Base-by-base conservation (phyloP, 2,888 invertebrate genomes). In the Exocentrus adspersus region DNA sequence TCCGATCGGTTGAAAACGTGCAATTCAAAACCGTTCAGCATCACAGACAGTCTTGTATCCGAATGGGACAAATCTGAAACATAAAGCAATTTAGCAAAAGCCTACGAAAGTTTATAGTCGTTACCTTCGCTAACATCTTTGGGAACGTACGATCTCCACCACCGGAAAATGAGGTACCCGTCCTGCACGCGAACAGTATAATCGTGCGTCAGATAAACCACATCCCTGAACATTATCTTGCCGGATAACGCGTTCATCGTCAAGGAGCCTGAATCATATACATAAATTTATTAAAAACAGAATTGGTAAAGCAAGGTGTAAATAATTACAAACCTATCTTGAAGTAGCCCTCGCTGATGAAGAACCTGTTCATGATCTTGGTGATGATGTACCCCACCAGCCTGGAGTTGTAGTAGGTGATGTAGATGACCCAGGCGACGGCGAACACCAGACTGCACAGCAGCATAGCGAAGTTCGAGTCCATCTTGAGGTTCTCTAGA, bases 201-300 rank as follows among this genome's bases (percentile, higher is more conserved):
- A 85, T 99, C 98, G 79, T 94, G 93, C 68, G 94, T 96, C 65
- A 97, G 93, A 79, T 94, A 97, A 58, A 94, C 92, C 73, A 98
- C 90, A 85, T 98, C 97, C 62, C 97, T 88, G 82, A 98, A 97
- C 98, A 98, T 98, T 57, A 99, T 92, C 85, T 98, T 98, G 2
- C 99, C 99, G 58, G 97, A 95, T 68, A 98, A 86, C n/a, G 96
- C 94, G 82, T 97, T 95, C 58, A 98, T 85, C 3, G 96, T 95
- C 77, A 98, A 90, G 2, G 98, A 98, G 60, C 98, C 97, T 95
- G n/a, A n/a, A n/a, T n/a, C n/a, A n/a, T n/a, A n/a, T n/a, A n/a
- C n/a, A n/a, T n/a, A n/a, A n/a, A n/a, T n/a, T n/a, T n/a, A n/a
- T n/a, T n/a, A n/a, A n/a, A n/a, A n/a, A n/a, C n/a, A n/a, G n/a